These are phyloP conservation scores for Sarcophaga variegata DNA, from an alignment of 2,888 invertebrate genomes.

Conservation along the genomic window DNA sequence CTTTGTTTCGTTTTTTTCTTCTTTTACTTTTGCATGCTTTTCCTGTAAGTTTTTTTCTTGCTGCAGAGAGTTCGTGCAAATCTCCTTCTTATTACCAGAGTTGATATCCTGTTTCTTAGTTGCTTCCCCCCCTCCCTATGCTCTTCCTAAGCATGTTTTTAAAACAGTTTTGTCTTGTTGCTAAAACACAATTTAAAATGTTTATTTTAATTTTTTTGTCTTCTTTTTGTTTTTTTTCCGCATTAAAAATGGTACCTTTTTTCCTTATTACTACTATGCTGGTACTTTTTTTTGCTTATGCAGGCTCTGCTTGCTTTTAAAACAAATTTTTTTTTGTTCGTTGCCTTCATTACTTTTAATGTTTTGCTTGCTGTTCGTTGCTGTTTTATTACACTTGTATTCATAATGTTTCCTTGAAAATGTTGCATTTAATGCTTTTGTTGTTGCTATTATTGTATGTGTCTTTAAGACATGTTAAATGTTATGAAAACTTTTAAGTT, in stretches of 20 bases:
- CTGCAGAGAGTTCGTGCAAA: slow-evolving; percentile 36
- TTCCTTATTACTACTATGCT: neutral
- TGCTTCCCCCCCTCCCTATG: neutral
- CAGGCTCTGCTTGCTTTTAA: neutral
- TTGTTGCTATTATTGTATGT: slow-evolving; percentile 39
- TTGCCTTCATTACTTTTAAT: slow-evolving; percentile 65
- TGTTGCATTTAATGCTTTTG: neutral
- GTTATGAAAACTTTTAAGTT: slow-evolving; percentile 77
- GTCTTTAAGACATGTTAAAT: slow-evolving; percentile 77
- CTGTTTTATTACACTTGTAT: slow-evolving; percentile 69
- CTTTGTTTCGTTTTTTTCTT: slow-evolving; percentile 27
- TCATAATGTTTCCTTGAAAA: slow-evolving; percentile 67
- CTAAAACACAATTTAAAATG: slow-evolving; percentile 36
- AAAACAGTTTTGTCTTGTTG: slow-evolving; percentile 19
- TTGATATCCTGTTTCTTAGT: slow-evolving; percentile 35
- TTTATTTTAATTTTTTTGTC: slow-evolving; percentile 4
- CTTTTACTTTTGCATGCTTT: neutral
- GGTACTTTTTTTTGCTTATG: slow-evolving; percentile 8
- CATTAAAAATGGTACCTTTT: neutral
- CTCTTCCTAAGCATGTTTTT: slow-evolving; percentile 20
- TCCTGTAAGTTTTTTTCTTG: neutral
- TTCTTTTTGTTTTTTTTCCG: neutral
- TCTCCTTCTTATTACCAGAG: slow-evolving; percentile 52
- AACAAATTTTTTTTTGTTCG: neutral
- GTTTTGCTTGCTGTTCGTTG: slow-evolving; percentile 49